Conservation (phyloP, 1,140 invertebrate species). For the Heliothis virescens region DNA sequence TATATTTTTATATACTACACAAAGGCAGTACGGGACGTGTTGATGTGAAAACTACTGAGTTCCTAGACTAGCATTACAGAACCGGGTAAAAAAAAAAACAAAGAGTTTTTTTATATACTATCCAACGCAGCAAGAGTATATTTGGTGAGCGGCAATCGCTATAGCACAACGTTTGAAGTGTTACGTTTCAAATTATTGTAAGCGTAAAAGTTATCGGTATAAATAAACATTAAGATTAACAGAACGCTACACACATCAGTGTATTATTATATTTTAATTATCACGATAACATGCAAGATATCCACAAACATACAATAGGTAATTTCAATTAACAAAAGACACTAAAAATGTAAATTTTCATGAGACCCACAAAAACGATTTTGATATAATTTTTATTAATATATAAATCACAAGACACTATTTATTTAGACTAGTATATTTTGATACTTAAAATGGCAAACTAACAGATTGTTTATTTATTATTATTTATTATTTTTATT, state of each 20-base stretch:
- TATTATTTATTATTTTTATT: constrained; percentile 56
- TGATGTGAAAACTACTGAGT: neutral
- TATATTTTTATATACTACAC: too few relatives aligned
- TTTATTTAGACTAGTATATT: constrained; percentile 75
- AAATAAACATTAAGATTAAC: constrained; percentile 63
- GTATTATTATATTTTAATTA: constrained; percentile 52
- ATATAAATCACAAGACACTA: constrained; percentile 72
- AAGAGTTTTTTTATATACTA: too few relatives aligned
- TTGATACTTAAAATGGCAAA: constrained; percentile 74
- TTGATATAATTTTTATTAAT: constrained; percentile 55
- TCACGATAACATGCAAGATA: constrained; percentile 62
- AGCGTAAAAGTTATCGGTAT: constrained; percentile 69
- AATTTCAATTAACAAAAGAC: constrained; percentile 57
- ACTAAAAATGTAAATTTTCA: constrained; percentile 67
- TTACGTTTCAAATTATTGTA: constrained; percentile 56
- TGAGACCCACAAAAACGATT: constrained; percentile 67
- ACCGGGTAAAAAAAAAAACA: too few relatives aligned
- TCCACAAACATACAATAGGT: constrained; percentile 55
- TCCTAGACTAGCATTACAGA: neutral
- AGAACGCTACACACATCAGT: constrained; percentile 59
- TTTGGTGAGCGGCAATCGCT: neutral
- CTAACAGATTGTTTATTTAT: constrained; percentile 68
- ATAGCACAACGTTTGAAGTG: constrained; percentile 34
- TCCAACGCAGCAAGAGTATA: neutral
- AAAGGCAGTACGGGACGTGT: constrained; percentile 2